Conservation (phyloP, 2,113 vertebrate species). For the Arenaria interpres region DNA sequence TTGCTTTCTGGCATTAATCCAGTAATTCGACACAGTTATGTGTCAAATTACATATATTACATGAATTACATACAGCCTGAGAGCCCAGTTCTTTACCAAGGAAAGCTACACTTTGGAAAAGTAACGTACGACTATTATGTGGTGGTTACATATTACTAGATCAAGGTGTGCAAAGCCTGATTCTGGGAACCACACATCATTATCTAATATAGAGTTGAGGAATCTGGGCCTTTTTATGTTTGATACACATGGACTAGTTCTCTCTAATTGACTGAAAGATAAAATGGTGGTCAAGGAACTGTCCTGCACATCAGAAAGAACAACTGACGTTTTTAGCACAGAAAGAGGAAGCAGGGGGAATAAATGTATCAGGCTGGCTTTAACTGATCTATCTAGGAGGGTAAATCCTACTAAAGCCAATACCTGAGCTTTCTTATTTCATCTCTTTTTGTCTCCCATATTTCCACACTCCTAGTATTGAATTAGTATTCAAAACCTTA, state of each 20-base stretch:
- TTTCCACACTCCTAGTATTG: neutral
- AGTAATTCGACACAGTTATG: neutral
- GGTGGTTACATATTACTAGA: neutral
- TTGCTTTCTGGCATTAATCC: neutral
- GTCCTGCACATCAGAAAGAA: neutral
- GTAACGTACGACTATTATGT: neutral
- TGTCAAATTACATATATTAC: too few relatives aligned
- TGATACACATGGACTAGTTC: neutral
- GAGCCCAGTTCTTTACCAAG: neutral
- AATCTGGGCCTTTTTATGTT: neutral
- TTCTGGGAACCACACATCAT: rapidly evolving
- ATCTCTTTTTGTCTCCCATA: neutral
- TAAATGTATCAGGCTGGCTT: neutral
- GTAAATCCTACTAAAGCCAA: neutral
- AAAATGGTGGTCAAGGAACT: neutral
- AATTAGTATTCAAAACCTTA: neutral
- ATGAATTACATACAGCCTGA: neutral
- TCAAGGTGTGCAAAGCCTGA: neutral
- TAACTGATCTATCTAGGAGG: neutral
- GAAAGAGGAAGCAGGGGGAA: neutral
- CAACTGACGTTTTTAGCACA: neutral
- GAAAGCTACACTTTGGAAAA: neutral
- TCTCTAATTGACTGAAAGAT: neutral
- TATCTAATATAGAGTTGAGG: neutral
- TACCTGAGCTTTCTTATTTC: neutral